Evolutionary conservation across 2,888 invertebrate species (phyloP), one percentile per base, ranked within the genome.

Genomic region (Synergus itoensis): DNA sequence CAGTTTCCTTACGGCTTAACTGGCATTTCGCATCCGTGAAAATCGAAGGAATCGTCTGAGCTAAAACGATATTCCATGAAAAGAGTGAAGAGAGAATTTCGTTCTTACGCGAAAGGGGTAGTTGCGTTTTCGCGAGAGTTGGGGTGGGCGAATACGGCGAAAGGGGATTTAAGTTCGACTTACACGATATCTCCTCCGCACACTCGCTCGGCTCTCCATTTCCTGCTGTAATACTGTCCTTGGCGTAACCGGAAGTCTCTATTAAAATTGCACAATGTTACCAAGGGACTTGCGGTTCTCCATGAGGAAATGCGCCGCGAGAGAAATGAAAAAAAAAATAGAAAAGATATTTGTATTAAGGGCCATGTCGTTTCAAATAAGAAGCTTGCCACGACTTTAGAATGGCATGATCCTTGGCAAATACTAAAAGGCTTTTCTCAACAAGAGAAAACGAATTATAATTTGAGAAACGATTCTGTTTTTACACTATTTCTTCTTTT

Each of bases 161-260:
- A 73, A 82, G 79, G 67, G 83, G 87, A 87, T 89, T 91, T 90
- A 91, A 91, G 89, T 89, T 89, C 89, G 90, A 89, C 91, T 92
- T 91, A 91, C 91, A 91, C 90, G 91, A 91, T 92, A 91, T 92
- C 92, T 91, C 86, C 86, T 67, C 82, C 83, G 89, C 89, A 89
- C 91, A 90, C 90, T 90, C 89, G 81, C 86, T 86, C 84, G 86
- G 84, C 85, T 88, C 87, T 89, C 88, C 86, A 88, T 90, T 90
- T 88, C 84, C 83, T 85, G 81, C 83, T 79, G 84, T 84, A 86
- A 88, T 89, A 88, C 86, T 86, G 84, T 84, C 85, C 85, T 60
- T 82, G 76, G 80, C 63, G 62, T 77, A 78, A 79, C 83, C 83
- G 81, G 84, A 80, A 80, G 84, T 79, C 82, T 85, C 89, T 87